A percentile compares a stretch with the other conserved stretches of the same genome.
These are phyloP conservation scores for Hirtodrosophila histrioides DNA, from an alignment of 2,888 invertebrate species.

Conservation along the genomic window DNA sequence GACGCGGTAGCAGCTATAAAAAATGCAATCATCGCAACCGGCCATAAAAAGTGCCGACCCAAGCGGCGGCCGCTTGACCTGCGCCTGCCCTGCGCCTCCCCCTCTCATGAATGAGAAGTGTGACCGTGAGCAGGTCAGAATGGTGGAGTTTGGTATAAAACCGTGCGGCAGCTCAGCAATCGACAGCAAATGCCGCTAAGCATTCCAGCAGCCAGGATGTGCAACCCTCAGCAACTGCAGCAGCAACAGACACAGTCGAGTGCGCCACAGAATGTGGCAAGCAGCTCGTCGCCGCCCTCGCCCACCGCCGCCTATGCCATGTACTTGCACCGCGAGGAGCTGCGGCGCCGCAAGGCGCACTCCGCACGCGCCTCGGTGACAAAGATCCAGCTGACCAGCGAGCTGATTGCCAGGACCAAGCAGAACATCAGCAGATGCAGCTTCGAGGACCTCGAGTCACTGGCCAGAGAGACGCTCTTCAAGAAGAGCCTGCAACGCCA, in stretches of 20 bases:
- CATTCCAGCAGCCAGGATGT: constrained; percentile 55
- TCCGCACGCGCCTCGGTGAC: constrained; percentile 44
- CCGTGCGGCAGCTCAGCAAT: neutral
- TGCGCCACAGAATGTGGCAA: neutral
- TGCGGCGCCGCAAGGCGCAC: constrained; percentile 49
- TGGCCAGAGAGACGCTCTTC: constrained; percentile 70
- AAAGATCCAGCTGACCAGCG: constrained; percentile 64
- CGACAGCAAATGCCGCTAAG: constrained; percentile 49
- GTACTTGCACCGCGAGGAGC: constrained; percentile 62
- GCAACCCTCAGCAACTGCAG: constrained; percentile 23
- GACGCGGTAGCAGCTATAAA: constrained; percentile 46
- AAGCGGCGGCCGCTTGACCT: constrained; percentile 36
- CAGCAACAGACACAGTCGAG: constrained; percentile 3
- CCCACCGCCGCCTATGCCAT: constrained; percentile 66
- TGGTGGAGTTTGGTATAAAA: constrained; percentile 46
- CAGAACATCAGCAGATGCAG: constrained; percentile 61
- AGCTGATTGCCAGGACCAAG: constrained; percentile 63
- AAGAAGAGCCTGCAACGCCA: constrained; percentile 56
- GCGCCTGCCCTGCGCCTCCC: constrained; percentile 6
- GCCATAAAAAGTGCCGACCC: constrained; percentile 42
- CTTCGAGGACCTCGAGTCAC: constrained; percentile 58
- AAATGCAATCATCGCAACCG: constrained; percentile 24
- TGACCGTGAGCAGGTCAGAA: constrained; percentile 56
- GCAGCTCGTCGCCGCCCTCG: constrained; percentile 16
- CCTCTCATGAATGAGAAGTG: constrained; percentile 59